Percentiles rank a stretch among this genome's conserved stretches.
phyloP scores from a whole-genome alignment of 2,113 vertebrate genomes.

The Tringa solitaria region DNA sequence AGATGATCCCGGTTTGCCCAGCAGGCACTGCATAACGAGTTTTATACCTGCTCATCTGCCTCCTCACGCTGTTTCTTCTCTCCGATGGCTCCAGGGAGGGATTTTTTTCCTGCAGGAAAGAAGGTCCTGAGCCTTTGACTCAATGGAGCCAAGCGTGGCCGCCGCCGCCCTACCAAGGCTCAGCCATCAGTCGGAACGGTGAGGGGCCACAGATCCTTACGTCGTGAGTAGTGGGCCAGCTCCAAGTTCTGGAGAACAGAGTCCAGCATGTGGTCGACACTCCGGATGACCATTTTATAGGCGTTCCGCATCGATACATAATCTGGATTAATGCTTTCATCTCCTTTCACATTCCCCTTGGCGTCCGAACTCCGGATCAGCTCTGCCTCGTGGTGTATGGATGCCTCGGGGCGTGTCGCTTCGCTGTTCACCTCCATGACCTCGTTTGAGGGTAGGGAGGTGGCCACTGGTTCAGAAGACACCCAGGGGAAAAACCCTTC shows the following conservation, averaged over 20 bases:
- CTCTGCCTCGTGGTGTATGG: fast-evolving
- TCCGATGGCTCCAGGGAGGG: background rate
- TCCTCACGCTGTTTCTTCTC: fast-evolving
- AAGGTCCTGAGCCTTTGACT: background rate
- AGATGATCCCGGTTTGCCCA: background rate
- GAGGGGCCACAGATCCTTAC: background rate
- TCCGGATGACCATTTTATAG: fast-evolving
- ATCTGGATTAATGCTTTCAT: fast-evolving
- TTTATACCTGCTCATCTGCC: background rate
- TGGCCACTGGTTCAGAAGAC: fast-evolving
- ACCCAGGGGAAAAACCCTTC: fast-evolving
- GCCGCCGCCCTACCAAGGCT: fast-evolving
- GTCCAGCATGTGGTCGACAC: fast-evolving
- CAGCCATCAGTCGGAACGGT: background rate
- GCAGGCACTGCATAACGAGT: fast-evolving
- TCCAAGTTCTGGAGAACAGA: background rate
- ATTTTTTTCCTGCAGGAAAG: too few species aligned
- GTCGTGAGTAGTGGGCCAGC: fast-evolving
- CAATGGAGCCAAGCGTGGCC: fast-evolving
- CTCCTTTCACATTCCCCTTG: fast-evolving
- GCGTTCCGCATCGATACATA: fast-evolving
- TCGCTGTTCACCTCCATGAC: fast-evolving
- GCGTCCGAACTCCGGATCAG: fast-evolving
- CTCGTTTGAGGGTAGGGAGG: too few species aligned
- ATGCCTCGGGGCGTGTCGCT: fast-evolving